A percentile compares a stretch with the other conserved stretches of the same genome.
phyloP scores from a whole-genome alignment of 2,888 invertebrate genomes.

The Teleiodes luculella region DNA sequence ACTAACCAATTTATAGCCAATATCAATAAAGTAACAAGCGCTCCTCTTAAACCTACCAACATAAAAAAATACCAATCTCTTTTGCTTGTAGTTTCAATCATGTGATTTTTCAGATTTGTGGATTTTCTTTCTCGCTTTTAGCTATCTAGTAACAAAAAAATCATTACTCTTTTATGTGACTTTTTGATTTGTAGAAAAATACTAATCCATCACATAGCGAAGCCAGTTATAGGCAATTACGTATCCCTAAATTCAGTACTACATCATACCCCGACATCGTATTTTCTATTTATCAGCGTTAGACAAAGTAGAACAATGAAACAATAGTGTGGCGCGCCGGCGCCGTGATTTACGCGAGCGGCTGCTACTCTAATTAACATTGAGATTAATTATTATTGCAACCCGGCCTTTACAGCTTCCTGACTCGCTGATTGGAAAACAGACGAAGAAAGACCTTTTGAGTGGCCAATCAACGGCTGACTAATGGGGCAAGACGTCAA shows the following conservation, averaged over 20 bases:
- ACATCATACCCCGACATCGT: not conserved
- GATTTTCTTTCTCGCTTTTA: no score
- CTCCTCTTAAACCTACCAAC: no score
- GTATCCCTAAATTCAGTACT: constrained; percentile 1
- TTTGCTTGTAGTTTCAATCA: no score
- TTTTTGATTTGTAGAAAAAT: no score
- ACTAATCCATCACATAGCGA: no score
- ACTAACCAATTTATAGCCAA: no score
- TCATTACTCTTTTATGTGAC: no score
- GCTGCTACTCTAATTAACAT: constrained; percentile 63
- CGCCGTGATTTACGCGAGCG: constrained; percentile 49
- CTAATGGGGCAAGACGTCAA: not conserved
- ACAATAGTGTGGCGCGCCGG: constrained; percentile 37
- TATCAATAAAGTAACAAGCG: no score
- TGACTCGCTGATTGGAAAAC: constrained; percentile 12
- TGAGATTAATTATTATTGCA: constrained; percentile 69
- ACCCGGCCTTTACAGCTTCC: constrained; percentile 35
- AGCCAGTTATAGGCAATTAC: not conserved
- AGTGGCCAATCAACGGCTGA: not conserved
- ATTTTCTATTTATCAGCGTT: constrained; percentile 13
- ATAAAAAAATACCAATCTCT: no score
- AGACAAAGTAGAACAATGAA: constrained; percentile 26
- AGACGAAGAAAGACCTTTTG: not conserved
- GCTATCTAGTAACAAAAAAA: no score
- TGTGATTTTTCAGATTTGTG: no score